Evolutionary conservation across 30 jellyfish, hydroid and myxozoan genomes (phyloP).

Genomic region (Mastigias papua): DNA sequence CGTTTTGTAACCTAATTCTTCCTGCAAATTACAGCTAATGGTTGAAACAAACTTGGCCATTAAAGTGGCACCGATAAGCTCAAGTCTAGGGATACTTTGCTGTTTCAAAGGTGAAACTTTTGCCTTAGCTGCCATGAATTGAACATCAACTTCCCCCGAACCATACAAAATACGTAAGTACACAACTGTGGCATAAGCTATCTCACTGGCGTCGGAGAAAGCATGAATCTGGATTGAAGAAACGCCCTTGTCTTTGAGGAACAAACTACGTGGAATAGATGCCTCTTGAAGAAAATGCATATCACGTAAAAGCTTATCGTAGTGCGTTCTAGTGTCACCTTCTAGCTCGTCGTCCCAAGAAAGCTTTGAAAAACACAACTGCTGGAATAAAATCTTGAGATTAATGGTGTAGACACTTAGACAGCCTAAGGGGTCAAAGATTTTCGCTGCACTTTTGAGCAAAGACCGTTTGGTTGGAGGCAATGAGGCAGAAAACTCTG

Average conservation of each 20-base stretch:
- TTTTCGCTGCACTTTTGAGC: constrained; percentile 40
- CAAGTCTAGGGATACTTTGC: constrained; percentile 40
- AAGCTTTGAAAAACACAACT: constrained; percentile 53
- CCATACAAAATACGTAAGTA: constrained; percentile 5
- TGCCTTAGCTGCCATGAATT: constrained; percentile 32
- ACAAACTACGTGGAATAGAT: not conserved
- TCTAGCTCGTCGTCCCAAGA: constrained; percentile 63
- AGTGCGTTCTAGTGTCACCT: constrained; percentile 5
- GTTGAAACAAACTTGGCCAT: not conserved
- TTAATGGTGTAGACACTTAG: constrained; percentile 28
- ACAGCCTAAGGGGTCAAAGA: constrained; percentile 86
- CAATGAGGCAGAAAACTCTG: constrained; percentile 30
- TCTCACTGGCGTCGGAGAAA: constrained; percentile 52
- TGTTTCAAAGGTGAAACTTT: constrained; percentile 30
- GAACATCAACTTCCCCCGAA: constrained; percentile 22
- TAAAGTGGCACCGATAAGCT: constrained; percentile 23
- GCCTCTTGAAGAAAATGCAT: not conserved
- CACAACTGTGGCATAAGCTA: constrained; percentile 52
- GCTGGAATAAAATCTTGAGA: constrained; percentile 52
- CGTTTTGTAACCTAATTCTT: not conserved
- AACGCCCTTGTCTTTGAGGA: not conserved
- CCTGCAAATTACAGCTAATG: constrained; percentile 9
- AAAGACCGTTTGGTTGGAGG: constrained; percentile 61
- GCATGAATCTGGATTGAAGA: constrained; percentile 19
- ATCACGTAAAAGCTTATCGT: not conserved